Percentiles rank a stretch among this genome's conserved stretches.
phyloP scores from a whole-genome alignment of 2,113 vertebrate genomes.

The Thermophis baileyi region DNA sequence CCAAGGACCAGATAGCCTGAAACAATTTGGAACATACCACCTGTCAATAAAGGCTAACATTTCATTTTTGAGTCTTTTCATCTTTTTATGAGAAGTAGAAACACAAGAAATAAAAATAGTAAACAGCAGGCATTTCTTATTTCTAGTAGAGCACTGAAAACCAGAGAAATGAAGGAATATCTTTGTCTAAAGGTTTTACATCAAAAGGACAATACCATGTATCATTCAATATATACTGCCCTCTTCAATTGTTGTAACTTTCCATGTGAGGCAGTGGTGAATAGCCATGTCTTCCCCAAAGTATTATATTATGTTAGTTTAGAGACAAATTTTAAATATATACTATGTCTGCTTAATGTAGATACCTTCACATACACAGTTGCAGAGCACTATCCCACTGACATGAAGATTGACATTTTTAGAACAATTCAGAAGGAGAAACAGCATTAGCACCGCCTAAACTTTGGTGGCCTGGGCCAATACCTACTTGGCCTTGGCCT shows the following conservation, averaged over 20 bases:
- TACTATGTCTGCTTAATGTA: neutral
- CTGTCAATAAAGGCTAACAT: constrained; percentile 19
- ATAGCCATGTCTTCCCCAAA: neutral
- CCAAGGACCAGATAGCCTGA: constrained; percentile 4
- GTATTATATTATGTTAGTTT: neutral
- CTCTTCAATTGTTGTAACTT: neutral
- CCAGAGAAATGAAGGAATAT: neutral
- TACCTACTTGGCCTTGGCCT: neutral
- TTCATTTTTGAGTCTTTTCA: neutral
- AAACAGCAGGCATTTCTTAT: neutral
- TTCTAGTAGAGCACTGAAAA: neutral
- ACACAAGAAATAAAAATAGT: neutral
- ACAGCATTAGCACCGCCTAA: neutral
- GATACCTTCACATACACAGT: neutral
- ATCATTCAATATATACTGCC: neutral
- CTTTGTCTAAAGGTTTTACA: neutral
- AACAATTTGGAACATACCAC: constrained; percentile 3
- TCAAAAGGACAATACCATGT: neutral
- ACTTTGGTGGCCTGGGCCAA: neutral
- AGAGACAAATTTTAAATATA: neutral
- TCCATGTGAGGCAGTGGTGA: neutral
- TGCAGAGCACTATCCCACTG: neutral
- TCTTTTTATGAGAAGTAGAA: neutral
- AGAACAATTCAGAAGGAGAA: neutral
- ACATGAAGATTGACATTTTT: neutral